A percentile compares a stretch with the other conserved stretches of the same genome.
Conservation (phyloP, 2,888 invertebrate genomes). For the Nomada fucata region DNA sequence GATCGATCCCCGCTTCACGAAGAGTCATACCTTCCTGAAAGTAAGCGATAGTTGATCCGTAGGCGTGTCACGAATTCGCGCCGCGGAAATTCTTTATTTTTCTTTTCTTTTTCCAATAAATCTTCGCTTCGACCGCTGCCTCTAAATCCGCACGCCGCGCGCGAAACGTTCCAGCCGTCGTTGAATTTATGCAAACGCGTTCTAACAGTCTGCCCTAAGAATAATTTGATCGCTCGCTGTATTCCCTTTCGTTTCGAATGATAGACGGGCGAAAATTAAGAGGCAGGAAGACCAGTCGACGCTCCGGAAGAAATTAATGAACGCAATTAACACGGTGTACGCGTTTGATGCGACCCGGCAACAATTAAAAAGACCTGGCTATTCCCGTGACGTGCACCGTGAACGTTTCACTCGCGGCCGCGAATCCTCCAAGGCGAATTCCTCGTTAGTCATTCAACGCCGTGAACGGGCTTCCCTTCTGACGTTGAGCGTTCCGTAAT, state of each 20-base stretch:
- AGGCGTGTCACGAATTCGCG: no score
- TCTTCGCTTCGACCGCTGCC: no score
- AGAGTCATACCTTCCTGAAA: slow-evolving; percentile 48
- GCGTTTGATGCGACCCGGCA: slow-evolving; percentile 18
- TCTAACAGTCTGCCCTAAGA: neutral
- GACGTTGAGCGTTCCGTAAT: slow-evolving; percentile 31
- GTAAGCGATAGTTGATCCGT: slow-evolving; percentile 48
- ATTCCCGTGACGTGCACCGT: slow-evolving; percentile 19
- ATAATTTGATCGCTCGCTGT: neutral
- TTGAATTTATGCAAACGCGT: no score
- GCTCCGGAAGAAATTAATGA: slow-evolving; percentile 58
- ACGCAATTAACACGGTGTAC: slow-evolving; percentile 32
- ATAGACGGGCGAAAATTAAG: slow-evolving; percentile 18
- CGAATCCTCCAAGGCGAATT: slow-evolving; percentile 23
- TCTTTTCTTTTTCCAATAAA: no score
- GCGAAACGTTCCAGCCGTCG: no score
- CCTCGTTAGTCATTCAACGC: neutral
- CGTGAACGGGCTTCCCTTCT: no score
- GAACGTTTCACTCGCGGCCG: slow-evolving; percentile 13
- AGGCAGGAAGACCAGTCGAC: slow-evolving; percentile 39
- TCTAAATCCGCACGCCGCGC: no score
- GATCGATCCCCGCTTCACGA: slow-evolving; percentile 48
- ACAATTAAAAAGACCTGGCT: neutral
- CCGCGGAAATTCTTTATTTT: no score
- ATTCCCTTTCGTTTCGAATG: neutral